These are phyloP conservation scores for Puntigrus tetrazona DNA, from an alignment of 2,113 vertebrate genomes.

Conservation along the genomic window DNA sequence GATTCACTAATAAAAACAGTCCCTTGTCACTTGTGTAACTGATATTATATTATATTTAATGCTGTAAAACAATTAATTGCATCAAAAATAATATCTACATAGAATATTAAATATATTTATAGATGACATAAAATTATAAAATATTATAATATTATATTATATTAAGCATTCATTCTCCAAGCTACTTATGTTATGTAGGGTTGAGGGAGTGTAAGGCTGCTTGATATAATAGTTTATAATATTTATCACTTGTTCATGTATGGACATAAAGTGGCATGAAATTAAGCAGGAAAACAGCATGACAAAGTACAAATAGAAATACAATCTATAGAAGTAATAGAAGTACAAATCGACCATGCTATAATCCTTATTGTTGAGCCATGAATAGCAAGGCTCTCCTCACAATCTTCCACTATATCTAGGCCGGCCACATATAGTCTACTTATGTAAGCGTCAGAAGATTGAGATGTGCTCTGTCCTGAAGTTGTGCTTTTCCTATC, in stretches of 20 bases:
- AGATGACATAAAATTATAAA: no score
- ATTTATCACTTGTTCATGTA: not conserved
- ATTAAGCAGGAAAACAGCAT: no score
- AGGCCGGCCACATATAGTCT: not conserved
- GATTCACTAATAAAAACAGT: no score
- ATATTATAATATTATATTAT: no score
- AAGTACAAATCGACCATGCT: not conserved
- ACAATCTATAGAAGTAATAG: no score
- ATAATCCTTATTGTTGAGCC: not conserved
- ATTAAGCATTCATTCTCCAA: not conserved
- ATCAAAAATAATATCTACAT: no score
- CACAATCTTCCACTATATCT: not conserved
- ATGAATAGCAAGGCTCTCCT: not conserved
- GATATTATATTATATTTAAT: no score
- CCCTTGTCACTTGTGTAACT: no score
- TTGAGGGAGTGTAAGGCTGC: not conserved
- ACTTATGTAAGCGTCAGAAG: not conserved
- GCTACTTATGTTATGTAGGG: not conserved
- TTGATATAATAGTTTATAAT: not conserved
- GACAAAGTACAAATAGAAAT: no score
- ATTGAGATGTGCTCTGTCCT: constrained; percentile 21
- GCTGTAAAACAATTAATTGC: no score
- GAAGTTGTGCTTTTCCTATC: constrained; percentile 37
- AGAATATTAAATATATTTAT: no score
- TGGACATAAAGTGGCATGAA: no score